Evolutionary conservation across 2,888 invertebrate species (phyloP), one percentile per base, ranked within the genome.

Genomic region (Melitaea athalia): DNA sequence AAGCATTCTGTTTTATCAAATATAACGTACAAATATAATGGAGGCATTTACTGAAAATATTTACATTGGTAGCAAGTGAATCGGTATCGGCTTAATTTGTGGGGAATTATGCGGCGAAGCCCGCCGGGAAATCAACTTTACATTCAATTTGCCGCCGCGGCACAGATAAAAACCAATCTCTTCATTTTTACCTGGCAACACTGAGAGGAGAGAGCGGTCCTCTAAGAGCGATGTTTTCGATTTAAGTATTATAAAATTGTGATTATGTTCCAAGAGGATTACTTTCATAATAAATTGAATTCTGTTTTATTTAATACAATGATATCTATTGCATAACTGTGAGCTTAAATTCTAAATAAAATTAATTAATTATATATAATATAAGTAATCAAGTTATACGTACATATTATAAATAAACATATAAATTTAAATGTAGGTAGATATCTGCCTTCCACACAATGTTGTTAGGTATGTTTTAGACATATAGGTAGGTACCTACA

Each of bases 61-160:
- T 91, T 91, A 90, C 86, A 87, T 87, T 81, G 87, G 87, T 82
- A 85, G 82, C 88, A 84, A 89, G 83, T 85, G 87, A 88, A 90
- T 89, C 85, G 90, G 86, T 82, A 86, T 84, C 85, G 83, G 87
- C 86, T 89, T 91, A 89, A 89, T 89, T 89, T 88, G 87, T 81
- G 88, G 86, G 79, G 87, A 87, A 89, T 89, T 88, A 89, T 84
- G 87, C 85, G 85, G 84, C 78, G 75, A 75, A 78, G 85, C 83
- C 91, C 91, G 85, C 77, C 81, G 92, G 91, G 91, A 92, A 92
- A 92, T 92, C 92, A 87, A 89, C 91, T 92, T 92, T 89, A 88
- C 89, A 92, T 91, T 88, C 91, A 91, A 91, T 91, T 92, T 91
- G 81, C 85, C 81, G 79, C 80, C 80, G 79, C 78, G 84, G 88